Percentiles rank a stretch among this genome's conserved stretches.
Evolutionary conservation across 2,797 vertebrate species (phyloP).

Genomic region (Monodelphis domestica): DNA sequence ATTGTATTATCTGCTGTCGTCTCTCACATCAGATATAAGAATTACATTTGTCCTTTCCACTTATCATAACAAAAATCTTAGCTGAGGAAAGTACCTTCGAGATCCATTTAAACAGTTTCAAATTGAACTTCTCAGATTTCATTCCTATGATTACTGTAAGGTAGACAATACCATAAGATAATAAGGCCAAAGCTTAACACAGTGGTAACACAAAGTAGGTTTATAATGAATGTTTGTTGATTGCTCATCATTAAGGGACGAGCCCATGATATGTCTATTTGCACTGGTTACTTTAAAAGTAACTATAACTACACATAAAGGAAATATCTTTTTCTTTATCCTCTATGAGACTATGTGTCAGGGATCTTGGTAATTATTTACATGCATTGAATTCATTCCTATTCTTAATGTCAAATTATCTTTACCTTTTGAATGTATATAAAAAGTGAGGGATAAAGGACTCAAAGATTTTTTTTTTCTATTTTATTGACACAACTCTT

Average conservation of each 20-base stretch:
- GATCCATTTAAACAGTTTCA: not conserved
- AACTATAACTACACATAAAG: not conserved
- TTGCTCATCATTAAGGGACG: not conserved
- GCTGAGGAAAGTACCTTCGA: not conserved
- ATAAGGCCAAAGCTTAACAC: not conserved
- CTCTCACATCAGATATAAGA: not conserved
- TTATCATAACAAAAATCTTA: not conserved
- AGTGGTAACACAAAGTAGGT: not conserved
- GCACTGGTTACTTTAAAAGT: not conserved
- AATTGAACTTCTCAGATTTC: not conserved
- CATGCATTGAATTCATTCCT: not conserved
- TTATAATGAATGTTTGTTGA: not conserved
- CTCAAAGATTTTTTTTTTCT: not conserved
- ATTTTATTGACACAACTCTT: slow-evolving; percentile 61
- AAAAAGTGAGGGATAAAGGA: slow-evolving; percentile 15
- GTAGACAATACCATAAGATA: not conserved
- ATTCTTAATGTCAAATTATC: not conserved
- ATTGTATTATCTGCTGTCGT: not conserved
- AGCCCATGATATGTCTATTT: not conserved
- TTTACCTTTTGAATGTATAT: not conserved
- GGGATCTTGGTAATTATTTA: not conserved
- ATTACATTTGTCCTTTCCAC: not conserved
- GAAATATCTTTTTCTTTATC: not conserved
- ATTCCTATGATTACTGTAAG: not conserved
- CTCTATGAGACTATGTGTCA: not conserved